phyloP scores from a whole-genome alignment of 2,888 invertebrate species.

The Ischnura elegans region DNA sequence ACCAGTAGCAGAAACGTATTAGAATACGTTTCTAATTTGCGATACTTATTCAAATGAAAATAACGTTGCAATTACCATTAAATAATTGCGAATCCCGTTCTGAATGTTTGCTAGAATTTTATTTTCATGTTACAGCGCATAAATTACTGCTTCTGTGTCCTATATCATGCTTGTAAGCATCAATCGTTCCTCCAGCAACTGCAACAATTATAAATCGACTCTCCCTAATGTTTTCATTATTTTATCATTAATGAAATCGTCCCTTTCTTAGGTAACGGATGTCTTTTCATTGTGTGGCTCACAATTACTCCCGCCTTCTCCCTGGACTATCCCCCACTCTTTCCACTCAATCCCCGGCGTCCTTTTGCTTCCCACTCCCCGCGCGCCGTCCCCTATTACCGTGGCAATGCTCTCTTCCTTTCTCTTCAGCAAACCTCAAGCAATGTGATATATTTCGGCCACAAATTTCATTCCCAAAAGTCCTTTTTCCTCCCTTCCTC shows the following conservation, averaged over 20 bases:
- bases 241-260: not conserved
- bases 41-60: too few species aligned
- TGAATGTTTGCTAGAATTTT: too few species aligned
- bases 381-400: conserved; percentile 24
- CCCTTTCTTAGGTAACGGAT: not conserved
- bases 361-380: not conserved
- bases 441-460: conserved; percentile 52
- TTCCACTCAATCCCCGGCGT: not conserved
- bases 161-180: not conserved
- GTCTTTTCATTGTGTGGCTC: not conserved
- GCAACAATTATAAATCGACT: not conserved
- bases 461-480: conserved; percentile 57
- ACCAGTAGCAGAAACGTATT: too few species aligned
- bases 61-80: too few species aligned
- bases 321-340: not conserved
- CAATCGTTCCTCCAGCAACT: not conserved
- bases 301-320: not conserved
- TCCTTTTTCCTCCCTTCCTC: not conserved
- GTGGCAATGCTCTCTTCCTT: not conserved
- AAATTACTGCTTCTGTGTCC: not conserved
- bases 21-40: too few species aligned
- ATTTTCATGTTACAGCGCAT: too few species aligned
- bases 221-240: not conserved
- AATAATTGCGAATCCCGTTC: too few species aligned
- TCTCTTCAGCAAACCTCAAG: not conserved